Conservation (phyloP, 2,797 vertebrate genomes). For the Xiphorhynchus erythropygius region DNA sequence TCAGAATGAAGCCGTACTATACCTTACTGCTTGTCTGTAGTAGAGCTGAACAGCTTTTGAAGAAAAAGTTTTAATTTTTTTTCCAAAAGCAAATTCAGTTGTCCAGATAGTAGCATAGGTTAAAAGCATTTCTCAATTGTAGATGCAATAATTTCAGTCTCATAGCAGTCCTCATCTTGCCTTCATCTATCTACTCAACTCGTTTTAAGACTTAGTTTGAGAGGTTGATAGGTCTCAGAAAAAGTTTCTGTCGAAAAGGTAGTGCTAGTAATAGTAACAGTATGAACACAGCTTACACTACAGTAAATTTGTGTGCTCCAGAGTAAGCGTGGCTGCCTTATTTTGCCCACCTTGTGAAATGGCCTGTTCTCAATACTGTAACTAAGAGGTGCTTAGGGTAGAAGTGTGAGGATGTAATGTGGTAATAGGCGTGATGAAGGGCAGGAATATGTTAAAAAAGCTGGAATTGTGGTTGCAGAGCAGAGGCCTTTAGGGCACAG, state of each 20-base stretch:
- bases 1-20: not conserved
- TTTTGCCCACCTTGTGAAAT: conserved; percentile 13
- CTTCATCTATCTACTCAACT: not conserved
- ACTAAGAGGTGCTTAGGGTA: not conserved
- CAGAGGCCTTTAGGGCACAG: not conserved
- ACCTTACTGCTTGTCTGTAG: not conserved
- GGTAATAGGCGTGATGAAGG: not conserved
- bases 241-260: not conserved
- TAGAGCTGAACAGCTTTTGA: not conserved
- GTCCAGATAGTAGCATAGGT: not conserved
- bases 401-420: not conserved
- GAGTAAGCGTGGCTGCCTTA: not conserved
- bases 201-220: not conserved
- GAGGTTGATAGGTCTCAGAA: not conserved
- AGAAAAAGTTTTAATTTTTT: not conserved
- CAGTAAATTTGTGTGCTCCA: not conserved
- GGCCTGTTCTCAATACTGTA: not conserved
- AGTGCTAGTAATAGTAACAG: not conserved
- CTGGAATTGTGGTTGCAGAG: not conserved
- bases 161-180: not conserved
- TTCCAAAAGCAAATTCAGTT: not conserved
- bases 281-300: not conserved
- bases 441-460: not conserved
- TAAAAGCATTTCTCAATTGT: not conserved
- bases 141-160: not conserved